Conservation (phyloP, 2,888 invertebrate species). For the Cistogaster globosa region DNA sequence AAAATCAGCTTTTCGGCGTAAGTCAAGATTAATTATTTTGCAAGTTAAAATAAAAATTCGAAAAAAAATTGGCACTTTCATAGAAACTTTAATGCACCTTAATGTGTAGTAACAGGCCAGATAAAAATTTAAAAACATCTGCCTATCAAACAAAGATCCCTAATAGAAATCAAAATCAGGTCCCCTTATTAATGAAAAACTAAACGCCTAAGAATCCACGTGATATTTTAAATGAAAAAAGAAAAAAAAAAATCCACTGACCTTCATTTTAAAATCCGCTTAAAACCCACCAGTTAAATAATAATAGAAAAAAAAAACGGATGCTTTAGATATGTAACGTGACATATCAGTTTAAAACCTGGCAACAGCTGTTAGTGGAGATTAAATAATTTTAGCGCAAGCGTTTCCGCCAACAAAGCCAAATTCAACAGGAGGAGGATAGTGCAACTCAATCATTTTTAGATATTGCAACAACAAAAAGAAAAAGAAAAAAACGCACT, state of each 20-base stretch:
- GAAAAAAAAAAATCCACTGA: slow-evolving; percentile 16
- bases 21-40: no score
- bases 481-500: neutral
- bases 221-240: slow-evolving; percentile 35
- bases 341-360: slow-evolving; percentile 45
- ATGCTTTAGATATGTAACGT: slow-evolving; percentile 44
- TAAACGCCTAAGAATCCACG: slow-evolving; percentile 50
- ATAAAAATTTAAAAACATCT: slow-evolving; percentile 41
- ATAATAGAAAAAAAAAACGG: neutral
- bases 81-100: neutral
- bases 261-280: slow-evolving; percentile 64
- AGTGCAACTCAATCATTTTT: slow-evolving; percentile 32
- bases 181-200: neutral
- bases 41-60: no score
- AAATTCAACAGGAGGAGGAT: slow-evolving; percentile 43
- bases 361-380: slow-evolving; percentile 57
- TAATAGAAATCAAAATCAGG: slow-evolving; percentile 32
- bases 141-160: neutral
- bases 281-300: slow-evolving; percentile 61
- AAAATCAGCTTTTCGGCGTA: no score
- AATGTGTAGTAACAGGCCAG: slow-evolving; percentile 11
- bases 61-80: neutral
- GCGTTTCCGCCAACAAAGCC: slow-evolving; percentile 64
- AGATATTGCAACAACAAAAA: neutral
- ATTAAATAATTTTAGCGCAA: slow-evolving; percentile 63